Percentiles rank a stretch among this genome's conserved stretches.
These are phyloP conservation scores for Chiridota heheva DNA, from an alignment of 35 echinoderm and acorn worm genomes.

Conservation along the genomic window DNA sequence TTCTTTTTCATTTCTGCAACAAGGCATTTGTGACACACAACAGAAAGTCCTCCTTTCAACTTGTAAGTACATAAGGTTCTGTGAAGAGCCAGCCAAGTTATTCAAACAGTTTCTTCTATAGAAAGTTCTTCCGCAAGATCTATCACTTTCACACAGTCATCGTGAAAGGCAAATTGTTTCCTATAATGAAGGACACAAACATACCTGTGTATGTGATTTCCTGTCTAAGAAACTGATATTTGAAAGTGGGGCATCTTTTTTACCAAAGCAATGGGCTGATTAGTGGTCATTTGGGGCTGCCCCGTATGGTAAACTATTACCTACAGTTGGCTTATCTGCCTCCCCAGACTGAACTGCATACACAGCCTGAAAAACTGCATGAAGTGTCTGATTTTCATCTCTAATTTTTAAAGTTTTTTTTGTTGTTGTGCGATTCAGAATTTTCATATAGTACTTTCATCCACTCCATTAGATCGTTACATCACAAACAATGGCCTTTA, in stretches of 20 bases:
- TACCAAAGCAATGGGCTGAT: slow-evolving; percentile 40
- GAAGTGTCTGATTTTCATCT: slow-evolving; percentile 44
- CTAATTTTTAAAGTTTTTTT: no score
- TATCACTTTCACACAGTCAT: slow-evolving; percentile 29
- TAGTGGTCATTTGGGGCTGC: slow-evolving; percentile 48
- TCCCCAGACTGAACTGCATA: slow-evolving; percentile 52
- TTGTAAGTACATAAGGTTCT: slow-evolving; percentile 22
- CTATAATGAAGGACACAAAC: slow-evolving; percentile 50
- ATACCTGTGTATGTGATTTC: slow-evolving; percentile 53
- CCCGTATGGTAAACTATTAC: slow-evolving; percentile 24
- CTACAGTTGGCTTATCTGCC: slow-evolving; percentile 45
- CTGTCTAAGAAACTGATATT: slow-evolving; percentile 54
- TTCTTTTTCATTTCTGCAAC: slow-evolving; percentile 23
- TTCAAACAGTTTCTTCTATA: slow-evolving; percentile 25
- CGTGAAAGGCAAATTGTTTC: slow-evolving; percentile 59
- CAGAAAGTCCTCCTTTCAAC: slow-evolving; percentile 24
- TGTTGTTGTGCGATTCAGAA: slow-evolving; percentile 34
- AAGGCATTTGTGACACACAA: slow-evolving; percentile 32
- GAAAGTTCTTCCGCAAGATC: slow-evolving; percentile 53
- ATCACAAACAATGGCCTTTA: slow-evolving; percentile 3
- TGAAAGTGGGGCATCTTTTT: slow-evolving; percentile 49
- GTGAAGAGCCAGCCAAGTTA: no score
- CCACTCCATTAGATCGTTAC: no score
- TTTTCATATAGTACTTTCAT: no score
- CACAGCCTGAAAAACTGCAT: slow-evolving; percentile 48